Base-by-base conservation (phyloP, 2,797 vertebrate species). In the Gambelia wislizenii region DNA sequence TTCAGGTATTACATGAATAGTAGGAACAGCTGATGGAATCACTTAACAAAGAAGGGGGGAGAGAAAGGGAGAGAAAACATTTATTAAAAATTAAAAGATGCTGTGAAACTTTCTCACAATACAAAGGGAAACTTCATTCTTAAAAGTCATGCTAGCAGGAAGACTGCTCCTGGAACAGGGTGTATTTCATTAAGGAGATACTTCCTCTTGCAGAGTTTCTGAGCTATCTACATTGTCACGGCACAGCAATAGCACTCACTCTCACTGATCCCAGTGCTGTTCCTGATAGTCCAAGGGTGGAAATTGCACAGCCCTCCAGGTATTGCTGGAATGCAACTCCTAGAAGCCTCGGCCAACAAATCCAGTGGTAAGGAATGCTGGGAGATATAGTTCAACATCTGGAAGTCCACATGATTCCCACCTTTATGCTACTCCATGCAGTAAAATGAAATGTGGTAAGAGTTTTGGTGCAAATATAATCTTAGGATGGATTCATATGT, bases 1-100 rank as follows among this genome's bases (percentile, higher is more conserved):
- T 84, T 97, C 97, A 87, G 98, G 97, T 85, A 81, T 81, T 91
- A 92, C 16, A 0, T 92, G 74, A 36, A 97, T 93, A 56, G 98
- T 95, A 91, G 96, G 91, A 91, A 96, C 92, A 0, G 96, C 95
- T 80, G 97, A 92, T 64, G 97, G 96, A 80, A 84, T 90, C 85
- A 84, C 98, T 98, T 92, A 92, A 87, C 92, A 90, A 27, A 84
- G 86, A 86, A 83, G 52, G 42, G 2, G 33, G 49, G 44, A 95
- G 83, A 93, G 74, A 87, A 82, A 69, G 52, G 70, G 78, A 74
- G 16, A 56, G 91, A 52, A 5, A 69, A 14, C 22, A 88, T 47
- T 47, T 47, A 27, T 44, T 4, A 76, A 47, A 76, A 22, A 4
- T 39, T 56, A 4, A 54, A 36, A 87, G 56, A 20, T 49, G 44